These are phyloP conservation scores for Corythucha ciliata DNA, from an alignment of 2,888 invertebrate genomes.

Conservation along the genomic window DNA sequence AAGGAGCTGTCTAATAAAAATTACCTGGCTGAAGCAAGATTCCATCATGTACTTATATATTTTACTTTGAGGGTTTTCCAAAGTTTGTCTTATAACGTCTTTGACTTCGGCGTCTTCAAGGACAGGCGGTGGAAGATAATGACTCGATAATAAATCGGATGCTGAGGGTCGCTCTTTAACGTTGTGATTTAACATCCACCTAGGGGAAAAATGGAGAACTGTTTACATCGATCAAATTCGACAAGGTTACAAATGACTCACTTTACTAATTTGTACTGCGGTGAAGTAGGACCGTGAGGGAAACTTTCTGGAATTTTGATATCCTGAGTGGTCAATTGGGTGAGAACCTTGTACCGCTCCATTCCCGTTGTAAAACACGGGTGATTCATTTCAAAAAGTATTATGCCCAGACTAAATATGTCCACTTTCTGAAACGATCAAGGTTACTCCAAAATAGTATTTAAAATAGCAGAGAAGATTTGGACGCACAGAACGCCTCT, in stretches of 20 bases:
- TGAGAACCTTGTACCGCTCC: conserved; percentile 75
- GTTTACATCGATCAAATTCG: neutral
- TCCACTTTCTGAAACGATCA: conserved; percentile 61
- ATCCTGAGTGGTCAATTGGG: conserved; percentile 58
- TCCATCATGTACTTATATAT: conserved; percentile 62
- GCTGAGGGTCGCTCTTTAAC: conserved; percentile 74
- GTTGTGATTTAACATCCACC: conserved; percentile 78
- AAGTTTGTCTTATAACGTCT: conserved; percentile 69
- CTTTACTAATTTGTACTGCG: conserved; percentile 55
- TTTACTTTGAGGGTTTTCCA: conserved; percentile 71
- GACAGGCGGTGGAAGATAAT: conserved; percentile 72
- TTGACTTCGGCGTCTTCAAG: conserved; percentile 78
- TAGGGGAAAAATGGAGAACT: no score
- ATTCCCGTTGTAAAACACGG: conserved; percentile 74
- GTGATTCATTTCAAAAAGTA: conserved; percentile 92
- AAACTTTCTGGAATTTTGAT: conserved; percentile 64
- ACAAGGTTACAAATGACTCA: conserved; percentile 40
- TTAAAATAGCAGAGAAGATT: neutral
- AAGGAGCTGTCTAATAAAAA: neutral
- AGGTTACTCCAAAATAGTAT: conserved; percentile 16
- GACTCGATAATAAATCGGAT: conserved; percentile 69
- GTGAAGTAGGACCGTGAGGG: conserved; percentile 47
- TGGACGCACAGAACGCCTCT: neutral
- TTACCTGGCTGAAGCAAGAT: conserved; percentile 48
- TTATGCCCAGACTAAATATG: conserved; percentile 67